Evolutionary conservation across 2,113 vertebrate species (phyloP), one percentile per base, ranked within the genome.

Genomic region (Pomatorhinus ruficollis): DNA sequence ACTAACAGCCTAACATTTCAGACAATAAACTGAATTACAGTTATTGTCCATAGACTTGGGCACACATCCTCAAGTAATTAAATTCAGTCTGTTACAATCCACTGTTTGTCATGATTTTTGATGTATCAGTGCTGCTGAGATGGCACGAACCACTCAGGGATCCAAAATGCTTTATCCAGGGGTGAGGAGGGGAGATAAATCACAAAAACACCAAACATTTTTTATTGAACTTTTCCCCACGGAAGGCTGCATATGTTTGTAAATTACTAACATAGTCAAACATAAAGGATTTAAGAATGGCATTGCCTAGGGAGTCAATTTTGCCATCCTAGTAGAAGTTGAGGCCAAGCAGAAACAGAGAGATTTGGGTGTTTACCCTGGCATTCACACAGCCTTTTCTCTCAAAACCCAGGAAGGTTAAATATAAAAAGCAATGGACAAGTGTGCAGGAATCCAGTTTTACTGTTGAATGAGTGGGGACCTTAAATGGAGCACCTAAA

Each of bases 121-220:
- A 85, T 35, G 19, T 25, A 49, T 25, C 47, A 47, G 22, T 40
- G 33, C 74, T 79, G 39, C 78, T 74, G n/a, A 79, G 61, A 63
- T 33, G 7, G 33, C 52, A 20, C 53, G 86, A 88, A 79, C 18
- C 18, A 30, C 14, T 30, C 33, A 9, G 13, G 52, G 14, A 52
- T 20, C 18, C 14, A 47, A 76, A 76, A 88, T 4, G 2, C 11
- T 30, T 44, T 18, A 47, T 44, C 4, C 0, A 0, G 7, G 4
- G 14, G 4, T 1, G 3, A 11, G 3, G 10, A 12, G 9, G 14
- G 11, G 12, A n/a, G 61, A 45, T 27, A 78, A 60, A 40, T 20
- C 15, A 47, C 10, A 56, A 82, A 89, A 13, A 4, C 22, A 56
- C 24, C 20, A 49, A 72, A 50, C 3, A 15, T 45, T 79, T 94